A percentile compares a stretch with the other conserved stretches of the same genome.
phyloP scores from a whole-genome alignment of 2,888 invertebrate genomes.

The Osedax fenrisi region DNA sequence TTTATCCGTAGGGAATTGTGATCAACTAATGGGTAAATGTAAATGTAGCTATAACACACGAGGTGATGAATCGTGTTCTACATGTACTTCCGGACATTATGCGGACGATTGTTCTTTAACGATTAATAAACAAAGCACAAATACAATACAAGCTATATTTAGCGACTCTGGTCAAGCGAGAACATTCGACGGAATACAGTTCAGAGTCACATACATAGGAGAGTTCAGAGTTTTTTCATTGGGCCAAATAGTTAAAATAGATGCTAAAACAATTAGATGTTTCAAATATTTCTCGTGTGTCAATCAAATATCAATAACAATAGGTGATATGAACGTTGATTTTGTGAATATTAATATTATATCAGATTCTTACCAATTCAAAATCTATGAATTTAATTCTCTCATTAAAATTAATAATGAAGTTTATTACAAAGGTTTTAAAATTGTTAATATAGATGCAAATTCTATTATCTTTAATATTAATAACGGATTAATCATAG shows the following conservation, averaged over 20 bases:
- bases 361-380: background rate
- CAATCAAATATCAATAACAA: background rate
- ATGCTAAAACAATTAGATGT: constrained; percentile 39
- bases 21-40: constrained; percentile 36
- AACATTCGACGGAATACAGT: constrained; percentile 37
- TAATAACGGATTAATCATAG: background rate
- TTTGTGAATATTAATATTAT: background rate
- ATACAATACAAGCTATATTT: constrained; percentile 22
- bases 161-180: constrained; percentile 36
- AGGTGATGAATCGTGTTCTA: constrained; percentile 36
- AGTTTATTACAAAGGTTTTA: background rate
- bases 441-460: background rate
- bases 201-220: constrained; percentile 33
- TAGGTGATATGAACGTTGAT: background rate
- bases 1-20: constrained; percentile 37
- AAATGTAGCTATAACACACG: constrained; percentile 38
- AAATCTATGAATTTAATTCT: background rate
- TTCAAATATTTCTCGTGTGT: constrained; percentile 38
- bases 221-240: constrained; percentile 37
- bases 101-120: constrained; percentile 37
- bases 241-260: constrained; percentile 34
- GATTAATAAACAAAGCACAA: background rate
- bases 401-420: background rate
- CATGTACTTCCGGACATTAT: constrained; percentile 38
- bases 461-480: background rate